Percentiles rank a stretch among this genome's conserved stretches.
phyloP scores from a whole-genome alignment of 2,113 vertebrate species.

The Carollia perspicillata region DNA sequence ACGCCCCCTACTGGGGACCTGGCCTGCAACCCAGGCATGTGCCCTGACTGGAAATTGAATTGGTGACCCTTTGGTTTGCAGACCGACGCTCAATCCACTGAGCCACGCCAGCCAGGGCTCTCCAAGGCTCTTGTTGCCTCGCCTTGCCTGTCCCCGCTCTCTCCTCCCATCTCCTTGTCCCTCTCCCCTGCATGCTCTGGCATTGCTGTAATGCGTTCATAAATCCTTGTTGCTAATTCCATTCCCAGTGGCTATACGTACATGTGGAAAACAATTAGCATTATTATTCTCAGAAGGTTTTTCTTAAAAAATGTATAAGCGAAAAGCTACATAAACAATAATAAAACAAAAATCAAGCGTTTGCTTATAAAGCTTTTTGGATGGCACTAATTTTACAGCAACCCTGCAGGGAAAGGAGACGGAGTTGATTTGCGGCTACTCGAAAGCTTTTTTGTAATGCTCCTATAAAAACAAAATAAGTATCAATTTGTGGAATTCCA shows the following conservation, averaged over 20 bases:
- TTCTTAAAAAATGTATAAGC: not conserved
- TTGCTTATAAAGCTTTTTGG: not conserved
- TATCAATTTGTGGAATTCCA: not conserved
- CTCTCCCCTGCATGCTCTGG: not conserved
- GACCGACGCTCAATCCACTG: too few relatives aligned
- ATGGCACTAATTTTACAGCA: not conserved
- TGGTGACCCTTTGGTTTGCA: too few relatives aligned
- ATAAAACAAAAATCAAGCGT: not conserved
- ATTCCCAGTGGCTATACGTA: not conserved
- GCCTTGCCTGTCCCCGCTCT: not conserved
- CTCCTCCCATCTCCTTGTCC: not conserved
- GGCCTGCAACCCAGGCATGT: too few relatives aligned
- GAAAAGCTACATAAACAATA: not conserved
- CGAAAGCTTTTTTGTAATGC: not conserved
- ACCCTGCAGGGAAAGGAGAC: not conserved
- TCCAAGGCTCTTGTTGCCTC: not conserved
- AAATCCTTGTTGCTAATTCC: not conserved
- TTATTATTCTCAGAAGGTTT: not conserved
- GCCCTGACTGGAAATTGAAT: too few relatives aligned
- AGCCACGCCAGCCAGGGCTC: not conserved
- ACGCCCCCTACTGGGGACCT: too few relatives aligned
- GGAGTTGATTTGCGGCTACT: not conserved
- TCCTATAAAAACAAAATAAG: not conserved
- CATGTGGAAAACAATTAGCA: not conserved
- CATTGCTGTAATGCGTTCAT: not conserved